Base-by-base conservation (phyloP, 1,140 invertebrate genomes). In the Trichomalopsis sarcophagae region DNA sequence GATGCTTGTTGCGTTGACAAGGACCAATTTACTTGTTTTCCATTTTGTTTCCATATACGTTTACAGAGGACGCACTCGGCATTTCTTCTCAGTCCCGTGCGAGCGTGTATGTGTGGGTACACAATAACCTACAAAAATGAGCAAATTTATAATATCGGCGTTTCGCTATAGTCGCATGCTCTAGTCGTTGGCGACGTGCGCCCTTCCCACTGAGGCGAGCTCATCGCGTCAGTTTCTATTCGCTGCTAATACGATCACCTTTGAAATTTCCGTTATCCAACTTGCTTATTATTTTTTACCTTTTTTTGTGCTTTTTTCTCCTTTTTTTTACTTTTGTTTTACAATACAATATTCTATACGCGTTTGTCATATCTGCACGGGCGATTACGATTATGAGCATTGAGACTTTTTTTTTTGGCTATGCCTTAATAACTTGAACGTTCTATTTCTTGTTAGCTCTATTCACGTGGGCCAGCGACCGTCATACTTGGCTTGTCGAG, bases 391-490 rank as follows among this genome's bases (percentile, higher is more conserved):
- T 87, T 83, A 83, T 83, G 82, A 86, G 69, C 75, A 83, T 85
- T 82, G 80, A 82, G 81, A 87, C 73, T 81, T 62, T 62, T 55
- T 62, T 55, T 55, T 62, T 85, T 80, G 80, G 44, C 79, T 85
- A 66, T 75, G 36, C 55, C 69, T 83, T 75, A 81, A 71, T 79
- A 85, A 73, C 27, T 84, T 74, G 62, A 78, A 86, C 81, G 30
- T 81, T 83, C 71, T 81, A 80, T 69, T 62, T 79, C 55, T 87
- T 79, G 84, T 89, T 87, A 81, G 87, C 87, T 86, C 73, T 86
- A 85, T 84, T 88, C 87, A 88, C 86, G 80, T 84, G 88, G 89
- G 88, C 89, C 89, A 90, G 88, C 87, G 87, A 89, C 87, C 80
- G 86, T 89, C 86, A 85, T 87, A 74, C 81, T 86, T 23, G 2